Percentiles rank a stretch among this genome's conserved stretches.
Evolutionary conservation across 2,113 vertebrate genomes (phyloP).

Genomic region (Serinus canaria): DNA sequence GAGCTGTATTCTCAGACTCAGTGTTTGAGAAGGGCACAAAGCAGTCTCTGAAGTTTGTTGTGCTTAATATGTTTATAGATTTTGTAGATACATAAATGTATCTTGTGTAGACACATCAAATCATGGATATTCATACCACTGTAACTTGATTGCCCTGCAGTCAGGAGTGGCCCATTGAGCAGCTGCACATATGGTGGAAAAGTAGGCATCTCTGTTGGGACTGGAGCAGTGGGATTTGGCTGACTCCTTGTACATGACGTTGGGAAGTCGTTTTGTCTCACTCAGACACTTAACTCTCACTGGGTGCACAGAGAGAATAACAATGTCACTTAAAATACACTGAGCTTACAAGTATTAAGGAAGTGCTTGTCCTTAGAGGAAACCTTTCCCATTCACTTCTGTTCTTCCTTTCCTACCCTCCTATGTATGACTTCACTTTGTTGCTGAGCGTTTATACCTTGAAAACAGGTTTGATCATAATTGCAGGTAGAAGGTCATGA

Average conservation of each 20-base stretch:
- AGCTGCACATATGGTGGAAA: neutral
- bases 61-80: neutral
- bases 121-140: neutral
- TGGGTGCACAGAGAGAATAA: neutral
- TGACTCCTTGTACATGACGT: neutral
- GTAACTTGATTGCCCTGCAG: neutral
- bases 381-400: neutral
- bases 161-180: neutral
- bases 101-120: neutral
- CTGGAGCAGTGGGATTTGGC: accelerated
- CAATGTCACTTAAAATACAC: neutral
- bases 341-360: neutral
- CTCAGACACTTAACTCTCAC: neutral
- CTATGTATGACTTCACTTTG: neutral
- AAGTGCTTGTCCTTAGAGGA: neutral
- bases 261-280: neutral
- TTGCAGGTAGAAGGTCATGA: neutral
- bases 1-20: neutral
- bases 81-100: neutral
- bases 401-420: neutral
- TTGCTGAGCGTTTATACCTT: neutral
- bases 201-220: neutral
- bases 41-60: neutral
- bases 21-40: neutral
- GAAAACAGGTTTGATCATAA: neutral